Percentiles rank a stretch among this genome's conserved stretches.
Evolutionary conservation across 2,113 vertebrate genomes (phyloP).

Genomic region (Plotosus lineatus): DNA sequence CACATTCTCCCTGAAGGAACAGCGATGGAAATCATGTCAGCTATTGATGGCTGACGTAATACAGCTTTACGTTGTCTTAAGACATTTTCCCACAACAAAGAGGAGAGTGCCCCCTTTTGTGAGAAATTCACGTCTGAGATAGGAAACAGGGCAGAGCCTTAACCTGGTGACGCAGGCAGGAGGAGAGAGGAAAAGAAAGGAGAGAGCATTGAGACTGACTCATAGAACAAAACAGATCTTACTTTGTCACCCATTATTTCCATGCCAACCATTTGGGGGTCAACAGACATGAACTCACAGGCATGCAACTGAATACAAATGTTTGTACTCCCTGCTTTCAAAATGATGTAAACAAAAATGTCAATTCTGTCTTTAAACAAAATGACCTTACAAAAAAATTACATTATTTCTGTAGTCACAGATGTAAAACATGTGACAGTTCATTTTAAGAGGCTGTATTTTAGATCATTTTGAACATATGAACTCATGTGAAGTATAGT

Average conservation of each 20-base stretch:
- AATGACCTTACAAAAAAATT: neutral
- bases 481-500: neutral
- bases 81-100: slow-evolving; percentile 41
- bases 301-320: neutral
- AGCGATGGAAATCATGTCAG: slow-evolving; percentile 22
- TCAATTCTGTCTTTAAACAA: neutral
- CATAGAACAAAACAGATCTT: neutral
- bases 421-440: neutral
- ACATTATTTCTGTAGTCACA: neutral
- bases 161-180: slow-evolving; percentile 40
- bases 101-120: slow-evolving; percentile 33
- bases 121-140: slow-evolving; percentile 34
- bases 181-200: neutral
- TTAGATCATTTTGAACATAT: neutral
- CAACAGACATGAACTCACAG: neutral
- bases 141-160: slow-evolving; percentile 30
- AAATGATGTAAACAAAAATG: neutral
- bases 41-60: slow-evolving; percentile 43
- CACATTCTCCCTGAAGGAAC: slow-evolving; percentile 12
- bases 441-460: neutral
- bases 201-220: slow-evolving; percentile 8
- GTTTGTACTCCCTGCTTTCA: neutral
- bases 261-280: slow-evolving; percentile 16
- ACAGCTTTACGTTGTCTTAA: slow-evolving; percentile 1
- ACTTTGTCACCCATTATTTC: slow-evolving; percentile 8